Base-by-base conservation (phyloP, 2,797 vertebrate species). In the Streptopelia turtur region DNA sequence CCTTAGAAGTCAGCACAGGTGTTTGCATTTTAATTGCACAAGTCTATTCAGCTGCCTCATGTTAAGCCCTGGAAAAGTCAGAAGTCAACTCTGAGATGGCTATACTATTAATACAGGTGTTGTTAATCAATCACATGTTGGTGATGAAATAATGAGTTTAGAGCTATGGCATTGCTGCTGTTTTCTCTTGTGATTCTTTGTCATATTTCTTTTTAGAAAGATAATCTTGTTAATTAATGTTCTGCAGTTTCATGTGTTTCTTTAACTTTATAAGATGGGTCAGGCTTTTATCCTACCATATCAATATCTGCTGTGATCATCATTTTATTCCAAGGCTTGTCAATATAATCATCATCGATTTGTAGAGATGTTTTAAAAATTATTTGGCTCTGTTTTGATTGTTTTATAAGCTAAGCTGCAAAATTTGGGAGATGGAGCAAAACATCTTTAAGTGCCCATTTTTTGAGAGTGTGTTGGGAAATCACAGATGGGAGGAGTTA, bases 1-100 rank as follows among this genome's bases (percentile, higher is more conserved):
- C 76, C 93, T 93, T 93, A 86, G 89, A 93, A 93, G 59, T 79
- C 83, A 88, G 77, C 39, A 74, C 80, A 95, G 87, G 47, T 94
- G 83, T 88, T 88, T 79, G 69, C 59, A 49, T 89, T 94, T 94
- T 94, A 96, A 94, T 92, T 94, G 63, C 63, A 83, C 31, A 63
- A 66, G 52, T 91, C 35, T 75, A 83, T 87, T 27, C 85, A 86
- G 56, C 59, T 94, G 72, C 59, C 82, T 52, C 28, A 39, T n/a
- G 37, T 76, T 79, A 66, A n/a, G 66, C 71, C 47, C 74, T 5
- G 3, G 63, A 93, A 96, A 95, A 95, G 92, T 78, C 72, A 91
- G 47, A 96, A 91, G 69, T 94, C 87, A 88, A 0, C 30, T 89
- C 50, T 66, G 55, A 85, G 80, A 84, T 68, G 56, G 23, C 20